Base-by-base conservation (phyloP, 2,113 vertebrate genomes). In the Aspidoscelis tigris region DNA sequence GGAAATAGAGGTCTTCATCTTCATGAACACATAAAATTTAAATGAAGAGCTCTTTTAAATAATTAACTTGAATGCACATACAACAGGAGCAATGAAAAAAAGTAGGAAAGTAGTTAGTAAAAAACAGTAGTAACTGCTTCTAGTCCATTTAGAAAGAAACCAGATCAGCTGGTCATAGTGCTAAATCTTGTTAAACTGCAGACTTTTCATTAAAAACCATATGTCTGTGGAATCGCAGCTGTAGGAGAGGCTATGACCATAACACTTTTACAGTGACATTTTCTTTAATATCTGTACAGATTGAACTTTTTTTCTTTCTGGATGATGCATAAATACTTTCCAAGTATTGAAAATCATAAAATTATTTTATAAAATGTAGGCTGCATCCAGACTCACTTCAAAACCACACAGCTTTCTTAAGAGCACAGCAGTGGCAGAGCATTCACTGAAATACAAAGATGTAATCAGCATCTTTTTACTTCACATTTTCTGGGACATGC, bases 31-130 rank as follows among this genome's bases (percentile, higher is more conserved):
- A 83, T 88, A 91, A 91, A 90, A 81, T 82, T 6, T 71, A 88
- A 89, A 79, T 88, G 44, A 91, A 78, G 6, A 78, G 58, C 89
- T 85, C 78, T 88, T 64, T 88, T 58, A 86, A 33, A 22, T 88
- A 92, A 91, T 79, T 88, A 88, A 84, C 55, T 80, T 76, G 77
- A 86, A 21, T 90, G 47, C 41, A 91, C 55, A 89, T 85, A 55
- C 39, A 86, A 86, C 86, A 78, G 50, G 89, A 88, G 55, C 76
- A 91, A 68, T 81, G 61, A 84, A 68, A 83, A 83, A 82, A 69
- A 33, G 12, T 82, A 79, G 71, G 14, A 81, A 71, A 58, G 82
- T 6, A 44, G 58, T 76, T 69, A 86, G 12, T 21, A 88, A 90
- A 90, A 88, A 81, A 53, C 64, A 83, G 70, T 79, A 21, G 14